phyloP scores from a whole-genome alignment of 2,888 invertebrate species.

The Lamellibrachia satsuma region DNA sequence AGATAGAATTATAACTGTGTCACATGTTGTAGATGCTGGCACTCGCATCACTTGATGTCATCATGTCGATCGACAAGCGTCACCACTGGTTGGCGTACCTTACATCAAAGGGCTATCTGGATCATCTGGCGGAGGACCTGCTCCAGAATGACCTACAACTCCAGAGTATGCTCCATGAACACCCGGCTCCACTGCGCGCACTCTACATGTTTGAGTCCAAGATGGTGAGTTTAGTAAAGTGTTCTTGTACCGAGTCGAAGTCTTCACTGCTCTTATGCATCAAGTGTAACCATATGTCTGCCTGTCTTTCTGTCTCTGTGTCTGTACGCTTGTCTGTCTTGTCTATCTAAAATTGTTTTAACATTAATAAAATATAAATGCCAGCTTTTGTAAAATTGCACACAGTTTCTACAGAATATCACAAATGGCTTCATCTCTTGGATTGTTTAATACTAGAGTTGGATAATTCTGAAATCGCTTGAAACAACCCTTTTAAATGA shows the following conservation, averaged over 20 bases:
- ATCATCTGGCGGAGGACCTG: slow-evolving; percentile 84
- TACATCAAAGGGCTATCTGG: slow-evolving; percentile 73
- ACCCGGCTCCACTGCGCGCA: slow-evolving; percentile 72
- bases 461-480: not conserved
- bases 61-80: slow-evolving; percentile 76
- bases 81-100: slow-evolving; percentile 73
- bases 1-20: not conserved
- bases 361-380: too few species aligned
- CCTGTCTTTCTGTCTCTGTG: too few species aligned
- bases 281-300: not conserved
- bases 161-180: slow-evolving; percentile 59
- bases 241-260: not conserved
- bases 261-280: too few species aligned
- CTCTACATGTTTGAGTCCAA: slow-evolving; percentile 89
- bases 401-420: too few species aligned
- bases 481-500: too few species aligned
- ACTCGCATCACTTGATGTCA: slow-evolving; percentile 81
- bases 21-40: slow-evolving; percentile 77
- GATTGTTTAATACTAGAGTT: not conserved
- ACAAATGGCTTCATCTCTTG: too few species aligned
- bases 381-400: too few species aligned
- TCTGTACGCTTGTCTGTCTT: too few species aligned
- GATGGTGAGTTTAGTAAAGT: slow-evolving; percentile 69
- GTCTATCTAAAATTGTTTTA: too few species aligned
- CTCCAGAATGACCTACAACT: slow-evolving; percentile 75